A percentile compares a stretch with the other conserved stretches of the same genome.
Conservation (phyloP, 2,113 vertebrate genomes). For the rat (Rattus norvegicus) region DNA sequence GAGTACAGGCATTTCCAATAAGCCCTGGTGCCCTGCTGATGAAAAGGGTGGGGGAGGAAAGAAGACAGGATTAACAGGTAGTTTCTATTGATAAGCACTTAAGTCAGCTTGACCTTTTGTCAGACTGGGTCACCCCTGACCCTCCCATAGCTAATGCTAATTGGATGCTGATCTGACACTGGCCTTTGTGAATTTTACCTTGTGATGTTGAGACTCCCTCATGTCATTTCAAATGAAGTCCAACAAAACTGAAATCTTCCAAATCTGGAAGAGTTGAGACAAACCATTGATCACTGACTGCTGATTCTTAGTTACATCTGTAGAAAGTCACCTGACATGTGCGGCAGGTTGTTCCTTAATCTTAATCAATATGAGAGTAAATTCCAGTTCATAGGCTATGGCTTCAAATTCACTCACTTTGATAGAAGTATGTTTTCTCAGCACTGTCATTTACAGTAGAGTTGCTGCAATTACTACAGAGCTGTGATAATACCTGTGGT, state of each 20-base stretch:
- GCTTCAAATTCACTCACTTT: background rate
- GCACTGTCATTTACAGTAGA: background rate
- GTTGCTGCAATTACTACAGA: background rate
- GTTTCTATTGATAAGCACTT: background rate
- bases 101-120: background rate
- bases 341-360: background rate
- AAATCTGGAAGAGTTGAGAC: background rate
- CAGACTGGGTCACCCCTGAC: background rate
- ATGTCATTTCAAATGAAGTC: background rate
- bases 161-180: background rate
- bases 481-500: background rate
- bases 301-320: background rate
- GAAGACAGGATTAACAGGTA: background rate
- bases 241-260: background rate
- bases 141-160: background rate
- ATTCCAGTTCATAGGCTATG: background rate
- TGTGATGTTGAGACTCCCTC: background rate
- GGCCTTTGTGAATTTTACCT: background rate
- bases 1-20: background rate
- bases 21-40: background rate
- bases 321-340: background rate
- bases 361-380: constrained; percentile 17
- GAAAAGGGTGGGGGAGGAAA: background rate
- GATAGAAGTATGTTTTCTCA: background rate
- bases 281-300: background rate